phyloP scores from a whole-genome alignment of 2,113 vertebrate genomes.

The Planiliza haematocheilus region DNA sequence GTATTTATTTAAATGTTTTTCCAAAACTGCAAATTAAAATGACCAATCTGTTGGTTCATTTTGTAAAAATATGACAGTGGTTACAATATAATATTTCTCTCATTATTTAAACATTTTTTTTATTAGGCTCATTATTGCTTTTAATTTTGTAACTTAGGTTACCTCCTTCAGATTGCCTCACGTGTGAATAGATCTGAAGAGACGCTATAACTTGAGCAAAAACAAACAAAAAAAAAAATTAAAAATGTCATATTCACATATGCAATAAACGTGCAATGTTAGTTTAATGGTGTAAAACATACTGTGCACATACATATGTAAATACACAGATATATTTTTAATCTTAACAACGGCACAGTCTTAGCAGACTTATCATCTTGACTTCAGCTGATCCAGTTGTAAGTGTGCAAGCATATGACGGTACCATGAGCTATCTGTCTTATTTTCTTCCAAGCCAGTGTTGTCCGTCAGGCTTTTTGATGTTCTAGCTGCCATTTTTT shows the following conservation, averaged over 20 bases:
- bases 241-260: slow-evolving; percentile 64
- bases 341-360: slow-evolving; percentile 64
- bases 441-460: slow-evolving; percentile 46
- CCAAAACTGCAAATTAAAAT: no score
- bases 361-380: slow-evolving; percentile 42
- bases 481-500: slow-evolving; percentile 53
- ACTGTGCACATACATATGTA: slow-evolving; percentile 75
- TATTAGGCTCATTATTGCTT: background rate
- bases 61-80: background rate
- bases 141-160: slow-evolving; percentile 12
- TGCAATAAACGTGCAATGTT: slow-evolving; percentile 82
- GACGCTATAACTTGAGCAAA: slow-evolving; percentile 41
- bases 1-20: slow-evolving; percentile 22
- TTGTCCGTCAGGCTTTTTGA: slow-evolving; percentile 29
- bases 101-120: background rate
- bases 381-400: slow-evolving; percentile 34
- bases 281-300: slow-evolving; percentile 70
- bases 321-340: slow-evolving; percentile 77
- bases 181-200: slow-evolving; percentile 8
- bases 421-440: slow-evolving; percentile 64
- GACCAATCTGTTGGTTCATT: background rate
- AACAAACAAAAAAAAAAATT: slow-evolving; percentile 43
- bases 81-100: background rate
- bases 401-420: slow-evolving; percentile 30
- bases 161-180: background rate